A percentile compares a stretch with the other conserved stretches of the same genome.
Conservation (phyloP, 2,113 vertebrate genomes). For the Merops nubicus region DNA sequence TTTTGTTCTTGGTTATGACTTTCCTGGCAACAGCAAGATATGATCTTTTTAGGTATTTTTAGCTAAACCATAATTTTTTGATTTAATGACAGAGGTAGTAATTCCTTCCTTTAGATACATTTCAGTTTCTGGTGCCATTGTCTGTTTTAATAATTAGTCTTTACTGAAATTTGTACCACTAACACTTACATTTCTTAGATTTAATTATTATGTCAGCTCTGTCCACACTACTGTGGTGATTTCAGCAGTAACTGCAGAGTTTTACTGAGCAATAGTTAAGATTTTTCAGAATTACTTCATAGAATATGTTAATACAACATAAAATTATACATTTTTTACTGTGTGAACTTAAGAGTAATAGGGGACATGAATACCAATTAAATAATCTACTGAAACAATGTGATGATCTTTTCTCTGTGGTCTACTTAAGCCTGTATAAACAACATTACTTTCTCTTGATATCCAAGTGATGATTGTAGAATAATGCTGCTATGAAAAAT, state of each 20-base stretch:
- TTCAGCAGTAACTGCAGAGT: not conserved
- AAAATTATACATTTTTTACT: not conserved
- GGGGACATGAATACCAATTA: not conserved
- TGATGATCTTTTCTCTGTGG: not conserved
- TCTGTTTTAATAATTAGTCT: not conserved
- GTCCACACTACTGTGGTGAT: not conserved
- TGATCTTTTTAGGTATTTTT: not conserved
- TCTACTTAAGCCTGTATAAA: not conserved
- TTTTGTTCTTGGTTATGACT: not conserved
- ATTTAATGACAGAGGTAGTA: not conserved
- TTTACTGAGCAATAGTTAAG: not conserved
- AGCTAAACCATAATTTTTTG: not conserved
- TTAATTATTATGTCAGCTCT: not conserved
- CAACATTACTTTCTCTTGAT: not conserved
- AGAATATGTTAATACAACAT: not conserved
- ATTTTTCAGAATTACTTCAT: not conserved
- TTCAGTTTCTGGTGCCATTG: not conserved
- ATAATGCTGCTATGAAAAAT: not conserved
- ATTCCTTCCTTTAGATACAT: not conserved
- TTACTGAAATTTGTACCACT: not conserved
- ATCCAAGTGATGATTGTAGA: not conserved
- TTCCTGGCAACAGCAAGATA: not conserved
- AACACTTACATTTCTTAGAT: not conserved
- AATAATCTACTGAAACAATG: not conserved
- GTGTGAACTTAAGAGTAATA: not conserved